These are phyloP conservation scores for Dryobates pubescens DNA, from an alignment of 2,797 vertebrate species.

Conservation along the genomic window DNA sequence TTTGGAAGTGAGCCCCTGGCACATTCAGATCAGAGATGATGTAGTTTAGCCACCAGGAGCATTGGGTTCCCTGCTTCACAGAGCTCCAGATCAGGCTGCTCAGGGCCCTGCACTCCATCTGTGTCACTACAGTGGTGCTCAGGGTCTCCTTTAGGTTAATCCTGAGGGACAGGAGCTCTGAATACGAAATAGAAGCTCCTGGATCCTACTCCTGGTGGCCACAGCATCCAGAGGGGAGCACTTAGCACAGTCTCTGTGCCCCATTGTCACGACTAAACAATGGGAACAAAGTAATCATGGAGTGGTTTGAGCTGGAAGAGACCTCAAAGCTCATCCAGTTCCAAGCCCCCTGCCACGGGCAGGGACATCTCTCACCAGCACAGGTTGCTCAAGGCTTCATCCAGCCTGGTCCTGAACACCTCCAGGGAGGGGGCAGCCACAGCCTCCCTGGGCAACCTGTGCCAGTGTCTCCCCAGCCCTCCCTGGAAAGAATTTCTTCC, in stretches of 20 bases:
- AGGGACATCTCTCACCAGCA: too few relatives aligned
- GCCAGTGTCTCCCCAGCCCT: too few relatives aligned
- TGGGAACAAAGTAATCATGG: not conserved
- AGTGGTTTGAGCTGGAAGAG: too few relatives aligned
- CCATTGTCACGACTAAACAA: not conserved
- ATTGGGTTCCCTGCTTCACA: not conserved
- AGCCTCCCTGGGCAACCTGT: too few relatives aligned
- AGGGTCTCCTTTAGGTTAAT: not conserved
- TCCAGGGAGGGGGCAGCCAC: too few relatives aligned
- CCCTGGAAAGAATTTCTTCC: too few relatives aligned
- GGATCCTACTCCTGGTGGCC: not conserved
- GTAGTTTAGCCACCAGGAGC: not conserved
- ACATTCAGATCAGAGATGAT: not conserved
- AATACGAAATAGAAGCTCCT: not conserved
- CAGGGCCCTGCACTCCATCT: not conserved
- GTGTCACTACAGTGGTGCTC: not conserved
- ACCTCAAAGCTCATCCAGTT: too few relatives aligned
- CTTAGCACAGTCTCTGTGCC: not conserved
- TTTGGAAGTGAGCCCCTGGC: not conserved
- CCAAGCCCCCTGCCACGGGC: too few relatives aligned
- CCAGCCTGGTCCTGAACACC: too few relatives aligned
- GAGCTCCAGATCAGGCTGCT: not conserved
- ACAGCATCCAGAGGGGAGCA: not conserved
- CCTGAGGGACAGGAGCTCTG: not conserved
- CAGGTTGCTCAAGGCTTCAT: too few relatives aligned